Evolutionary conservation across 2,113 vertebrate species (phyloP), one percentile per base, ranked within the genome.

Genomic region (Nyctereutes procyonoides): DNA sequence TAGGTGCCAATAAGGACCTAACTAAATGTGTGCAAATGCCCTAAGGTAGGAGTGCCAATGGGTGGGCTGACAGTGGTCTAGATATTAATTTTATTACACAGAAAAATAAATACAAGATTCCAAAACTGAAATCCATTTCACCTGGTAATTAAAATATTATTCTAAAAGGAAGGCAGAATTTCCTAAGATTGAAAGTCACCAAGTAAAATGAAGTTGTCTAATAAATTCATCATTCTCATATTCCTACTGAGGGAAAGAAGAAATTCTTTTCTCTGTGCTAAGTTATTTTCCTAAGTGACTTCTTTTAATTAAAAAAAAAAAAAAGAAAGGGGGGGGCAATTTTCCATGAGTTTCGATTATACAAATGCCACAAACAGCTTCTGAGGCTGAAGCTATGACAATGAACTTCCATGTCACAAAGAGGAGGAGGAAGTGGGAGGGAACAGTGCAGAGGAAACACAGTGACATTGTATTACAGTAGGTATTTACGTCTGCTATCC

Each of bases 401-500:
- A 85, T 93, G 93, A 97, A 98, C 90, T 96, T 96, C 84, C 79
- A 98, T 98, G 98, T 98, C 98, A 97, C 97, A 81, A 92, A 96
- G 19, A 88, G 94, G 90, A 84, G 95, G 97, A 93, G 84, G 82
- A 95, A 77, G 86, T 79, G 53, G 93, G 63, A 95, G 94, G 97
- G 93, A 97, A 82, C 97, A 97, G 97, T 95, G 97, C 97, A 90
- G 96, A 97, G 93, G 90, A 97, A 93, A 98, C 98, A 99, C 99
- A 99, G 99, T 98, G 99, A 98, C 98, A 94, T 5, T 3, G 98
- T 95, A 84, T 99, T 99, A 99, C 99, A 99, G 99, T 98, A 99
- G 99, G 98, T 99, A 99, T 99, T 99, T 99, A 98, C 99, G 99
- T 88, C 99, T 99, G 95, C 98, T 98, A 88, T 99, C 99, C 98